Conservation (phyloP, 2,113 vertebrate species). For the Plectropomus leopardus region DNA sequence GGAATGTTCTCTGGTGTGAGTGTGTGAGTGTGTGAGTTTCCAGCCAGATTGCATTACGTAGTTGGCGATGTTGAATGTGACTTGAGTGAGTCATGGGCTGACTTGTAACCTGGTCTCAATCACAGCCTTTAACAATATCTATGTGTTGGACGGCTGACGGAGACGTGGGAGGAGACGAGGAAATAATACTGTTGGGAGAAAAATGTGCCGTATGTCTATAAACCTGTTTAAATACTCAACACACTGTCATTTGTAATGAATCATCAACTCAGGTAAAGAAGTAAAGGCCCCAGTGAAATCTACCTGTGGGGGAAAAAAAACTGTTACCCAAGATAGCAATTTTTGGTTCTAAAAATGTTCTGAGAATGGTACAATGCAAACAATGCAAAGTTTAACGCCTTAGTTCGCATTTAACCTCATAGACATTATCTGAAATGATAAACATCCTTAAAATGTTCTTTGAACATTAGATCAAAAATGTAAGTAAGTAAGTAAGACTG, state of each 20-base stretch:
- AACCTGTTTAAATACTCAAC: conserved; percentile 13
- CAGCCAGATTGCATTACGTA: conserved; percentile 54
- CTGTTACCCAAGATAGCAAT: too few relatives aligned
- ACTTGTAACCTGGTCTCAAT: conserved; percentile 26
- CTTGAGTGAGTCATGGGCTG: conserved; percentile 51
- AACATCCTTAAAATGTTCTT: too few relatives aligned
- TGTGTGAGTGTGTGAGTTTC: conserved; percentile 33
- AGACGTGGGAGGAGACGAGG: conserved; percentile 38
- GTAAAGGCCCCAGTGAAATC: neutral
- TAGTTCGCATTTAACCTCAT: too few relatives aligned
- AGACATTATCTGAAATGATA: too few relatives aligned
- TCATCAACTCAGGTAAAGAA: conserved; percentile 15
- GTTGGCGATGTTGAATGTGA: conserved; percentile 32
- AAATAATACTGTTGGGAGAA: conserved; percentile 24
- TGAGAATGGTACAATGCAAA: too few relatives aligned
- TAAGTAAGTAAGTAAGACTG: too few relatives aligned
- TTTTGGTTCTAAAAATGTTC: too few relatives aligned
- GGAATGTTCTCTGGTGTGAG: conserved; percentile 51
- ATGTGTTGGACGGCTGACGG: neutral
- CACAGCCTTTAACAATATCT: conserved; percentile 2
- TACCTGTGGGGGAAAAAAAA: too few relatives aligned
- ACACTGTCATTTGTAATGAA: conserved; percentile 3
- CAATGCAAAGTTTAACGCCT: too few relatives aligned
- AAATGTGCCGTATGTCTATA: conserved; percentile 46
- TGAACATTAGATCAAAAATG: too few relatives aligned